Conservation (phyloP, 2,888 invertebrate genomes). For the Callimorpha dominula region DNA sequence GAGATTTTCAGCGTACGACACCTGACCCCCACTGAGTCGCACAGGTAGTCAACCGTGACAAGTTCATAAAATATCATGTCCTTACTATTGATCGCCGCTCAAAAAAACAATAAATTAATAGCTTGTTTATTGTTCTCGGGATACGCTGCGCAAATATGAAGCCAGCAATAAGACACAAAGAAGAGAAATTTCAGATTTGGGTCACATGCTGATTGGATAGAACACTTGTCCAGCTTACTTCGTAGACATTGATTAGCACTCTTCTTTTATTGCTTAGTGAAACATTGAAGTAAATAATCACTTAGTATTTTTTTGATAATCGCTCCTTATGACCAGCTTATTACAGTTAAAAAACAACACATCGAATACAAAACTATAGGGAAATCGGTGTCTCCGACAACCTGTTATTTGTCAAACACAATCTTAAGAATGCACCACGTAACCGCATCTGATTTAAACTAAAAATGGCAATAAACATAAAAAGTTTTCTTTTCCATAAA, state of each 20-base stretch:
- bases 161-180: slow-evolving; percentile 70
- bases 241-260: slow-evolving; percentile 44
- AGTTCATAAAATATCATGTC: slow-evolving; percentile 67
- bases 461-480: slow-evolving; percentile 57
- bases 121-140: slow-evolving; percentile 37
- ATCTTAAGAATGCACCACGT: slow-evolving; percentile 74
- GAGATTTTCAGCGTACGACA: slow-evolving; percentile 55
- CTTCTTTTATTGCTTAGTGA: slow-evolving; percentile 28
- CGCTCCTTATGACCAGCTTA: slow-evolving; percentile 52
- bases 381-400: slow-evolving; percentile 85
- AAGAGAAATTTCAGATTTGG: slow-evolving; percentile 86
- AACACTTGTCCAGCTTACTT: slow-evolving; percentile 66
- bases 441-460: slow-evolving; percentile 67
- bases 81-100: slow-evolving; percentile 45
- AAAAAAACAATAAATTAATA: slow-evolving; percentile 26
- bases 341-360: slow-evolving; percentile 70
- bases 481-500: slow-evolving; percentile 59
- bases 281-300: slow-evolving; percentile 29
- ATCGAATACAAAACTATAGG: slow-evolving; percentile 73
- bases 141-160: slow-evolving; percentile 54
- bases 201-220: slow-evolving; percentile 85
- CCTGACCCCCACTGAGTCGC: slow-evolving; percentile 75
- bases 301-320: slow-evolving; percentile 38
- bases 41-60: slow-evolving; percentile 81
- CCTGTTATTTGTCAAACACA: slow-evolving; percentile 85